Evolutionary conservation across 2,888 invertebrate species (phyloP).

Genomic region (Noctua pronuba): DNA sequence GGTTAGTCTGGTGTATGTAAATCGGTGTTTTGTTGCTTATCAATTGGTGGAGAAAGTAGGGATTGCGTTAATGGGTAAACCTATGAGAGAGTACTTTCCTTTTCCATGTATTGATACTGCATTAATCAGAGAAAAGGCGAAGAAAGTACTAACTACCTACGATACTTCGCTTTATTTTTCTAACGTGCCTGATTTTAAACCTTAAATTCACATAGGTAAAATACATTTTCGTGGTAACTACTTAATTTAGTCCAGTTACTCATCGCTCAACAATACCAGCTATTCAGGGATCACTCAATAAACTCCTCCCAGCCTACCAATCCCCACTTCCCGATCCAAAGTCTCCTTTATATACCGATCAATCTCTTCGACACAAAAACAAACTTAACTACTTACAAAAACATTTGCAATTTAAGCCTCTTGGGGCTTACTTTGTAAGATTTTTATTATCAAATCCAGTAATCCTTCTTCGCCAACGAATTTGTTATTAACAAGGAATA

Average conservation of each 20-base stretch:
- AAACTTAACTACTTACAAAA: conserved; percentile 60
- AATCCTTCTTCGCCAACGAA: conserved; percentile 71
- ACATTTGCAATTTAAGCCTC: conserved; percentile 61
- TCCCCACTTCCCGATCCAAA: conserved; percentile 18
- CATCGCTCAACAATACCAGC: background rate
- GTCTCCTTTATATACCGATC: conserved; percentile 48
- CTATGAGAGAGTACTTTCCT: background rate
- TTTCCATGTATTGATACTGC: background rate
- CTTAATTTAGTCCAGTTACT: background rate
- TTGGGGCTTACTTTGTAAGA: conserved; percentile 65
- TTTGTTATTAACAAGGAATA: conserved; percentile 63
- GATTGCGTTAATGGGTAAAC: background rate
- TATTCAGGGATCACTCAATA: conserved; percentile 18
- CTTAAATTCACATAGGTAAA: background rate
- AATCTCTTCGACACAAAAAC: conserved; percentile 56
- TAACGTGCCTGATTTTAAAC: background rate
- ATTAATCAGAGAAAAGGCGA: background rate
- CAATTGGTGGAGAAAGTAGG: background rate
- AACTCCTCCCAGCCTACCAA: conserved; percentile 16
- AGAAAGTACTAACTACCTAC: background rate
- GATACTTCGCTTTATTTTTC: background rate
- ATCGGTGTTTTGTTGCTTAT: conserved; percentile 30
- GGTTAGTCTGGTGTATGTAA: conserved; percentile 24
- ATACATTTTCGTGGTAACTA: background rate
- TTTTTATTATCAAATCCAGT: conserved; percentile 67